A percentile compares a stretch with the other conserved stretches of the same genome.
phyloP scores from a whole-genome alignment of 2,113 vertebrate genomes.

The Porphyrio hochstetteri region DNA sequence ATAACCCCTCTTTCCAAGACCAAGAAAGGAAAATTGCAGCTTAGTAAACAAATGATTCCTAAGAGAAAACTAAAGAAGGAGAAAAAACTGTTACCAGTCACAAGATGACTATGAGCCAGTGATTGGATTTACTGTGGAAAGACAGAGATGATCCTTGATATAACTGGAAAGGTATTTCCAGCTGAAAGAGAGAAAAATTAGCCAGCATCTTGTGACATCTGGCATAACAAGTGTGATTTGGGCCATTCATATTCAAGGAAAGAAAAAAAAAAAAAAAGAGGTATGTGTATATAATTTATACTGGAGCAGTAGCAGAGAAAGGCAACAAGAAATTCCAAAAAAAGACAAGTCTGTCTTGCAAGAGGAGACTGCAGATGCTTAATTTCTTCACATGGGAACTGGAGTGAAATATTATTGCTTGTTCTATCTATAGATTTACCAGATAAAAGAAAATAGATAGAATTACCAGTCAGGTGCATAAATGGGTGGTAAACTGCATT shows the following conservation, averaged over 20 bases:
- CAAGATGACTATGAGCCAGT: neutral
- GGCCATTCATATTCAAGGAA: neutral
- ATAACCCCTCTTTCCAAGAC: neutral
- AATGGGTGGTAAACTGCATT: neutral
- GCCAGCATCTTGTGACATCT: neutral
- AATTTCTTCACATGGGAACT: neutral
- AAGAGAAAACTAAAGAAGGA: neutral
- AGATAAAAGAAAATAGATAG: neutral
- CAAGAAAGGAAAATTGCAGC: neutral
- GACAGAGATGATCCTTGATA: neutral
- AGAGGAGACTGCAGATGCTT: neutral
- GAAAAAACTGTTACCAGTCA: slow-evolving; percentile 14
- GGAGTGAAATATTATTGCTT: neutral
- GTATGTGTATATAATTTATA: neutral
- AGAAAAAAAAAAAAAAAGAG: neutral
- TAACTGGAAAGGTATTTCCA: slow-evolving; percentile 6
- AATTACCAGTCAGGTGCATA: neutral
- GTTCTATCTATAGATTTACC: neutral
- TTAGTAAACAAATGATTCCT: neutral
- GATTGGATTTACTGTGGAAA: neutral
- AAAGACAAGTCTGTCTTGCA: neutral
- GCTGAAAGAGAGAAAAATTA: neutral
- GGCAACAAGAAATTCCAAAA: neutral
- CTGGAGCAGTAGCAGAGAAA: neutral
- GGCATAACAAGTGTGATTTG: neutral